Percentiles rank a stretch among this genome's conserved stretches.
Conservation (phyloP, 2,888 invertebrate genomes). For the Tetramorium bicarinatum region DNA sequence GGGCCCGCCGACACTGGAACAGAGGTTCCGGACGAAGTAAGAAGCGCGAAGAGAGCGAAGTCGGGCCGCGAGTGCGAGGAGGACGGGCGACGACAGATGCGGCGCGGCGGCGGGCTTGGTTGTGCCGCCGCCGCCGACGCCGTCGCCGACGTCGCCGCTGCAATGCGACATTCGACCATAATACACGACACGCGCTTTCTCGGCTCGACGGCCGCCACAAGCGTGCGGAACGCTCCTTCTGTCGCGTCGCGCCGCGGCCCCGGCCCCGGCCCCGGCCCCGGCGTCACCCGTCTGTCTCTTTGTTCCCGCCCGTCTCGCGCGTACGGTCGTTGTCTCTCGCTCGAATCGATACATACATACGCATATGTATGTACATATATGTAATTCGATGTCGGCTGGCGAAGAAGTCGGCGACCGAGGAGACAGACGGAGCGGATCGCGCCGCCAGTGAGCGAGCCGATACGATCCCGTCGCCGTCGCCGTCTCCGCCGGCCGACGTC, state of each 20-base stretch:
- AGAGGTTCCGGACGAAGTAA: neutral
- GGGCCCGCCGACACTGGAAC: conserved; percentile 12
- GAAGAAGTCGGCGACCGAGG: conserved; percentile 32
- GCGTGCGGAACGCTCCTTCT: conserved; percentile 16
- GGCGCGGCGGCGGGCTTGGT: neutral
- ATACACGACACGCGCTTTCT: conserved; percentile 61
- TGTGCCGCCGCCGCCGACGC: neutral
- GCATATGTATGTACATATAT: neutral
- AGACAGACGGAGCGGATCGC: conserved; percentile 16
- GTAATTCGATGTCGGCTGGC: conserved; percentile 39
- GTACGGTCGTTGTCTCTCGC: conserved; percentile 22
- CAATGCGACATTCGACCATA: conserved; percentile 70
- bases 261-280: conserved; percentile 28
- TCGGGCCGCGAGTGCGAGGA: conserved; percentile 1
- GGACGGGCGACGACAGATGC: conserved; percentile 47
- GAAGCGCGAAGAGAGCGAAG: conserved; percentile 4
- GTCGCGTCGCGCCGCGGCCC: conserved; percentile 22
- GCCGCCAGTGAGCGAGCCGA: conserved; percentile 20
- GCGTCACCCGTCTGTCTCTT: conserved; percentile 19
- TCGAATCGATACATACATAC: conserved; percentile 38
- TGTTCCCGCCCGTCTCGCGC: conserved; percentile 35
- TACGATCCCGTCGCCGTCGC: neutral
- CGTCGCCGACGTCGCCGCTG: conserved; percentile 35
- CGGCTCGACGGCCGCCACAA: conserved; percentile 26
- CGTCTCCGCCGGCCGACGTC: no score